phyloP scores from a whole-genome alignment of 2,113 vertebrate species.

The Tichodroma muraria region DNA sequence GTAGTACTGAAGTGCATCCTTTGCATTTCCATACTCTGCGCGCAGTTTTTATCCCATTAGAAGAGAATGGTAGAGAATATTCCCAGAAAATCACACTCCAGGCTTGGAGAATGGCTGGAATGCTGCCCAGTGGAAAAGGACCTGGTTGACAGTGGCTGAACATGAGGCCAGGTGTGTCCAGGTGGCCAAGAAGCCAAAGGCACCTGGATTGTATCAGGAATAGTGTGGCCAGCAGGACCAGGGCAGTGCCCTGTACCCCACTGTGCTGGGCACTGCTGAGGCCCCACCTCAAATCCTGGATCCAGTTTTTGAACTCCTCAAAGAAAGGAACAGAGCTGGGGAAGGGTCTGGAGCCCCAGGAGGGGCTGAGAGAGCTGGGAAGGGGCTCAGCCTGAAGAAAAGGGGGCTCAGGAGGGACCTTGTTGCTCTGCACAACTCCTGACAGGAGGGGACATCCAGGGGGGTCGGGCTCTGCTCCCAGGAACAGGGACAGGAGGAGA shows the following conservation, averaged over 20 bases:
- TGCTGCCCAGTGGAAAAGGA: background rate
- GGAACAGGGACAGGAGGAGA: background rate
- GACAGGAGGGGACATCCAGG: background rate
- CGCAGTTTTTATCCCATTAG: background rate
- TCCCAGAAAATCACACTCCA: background rate
- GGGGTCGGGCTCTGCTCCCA: background rate
- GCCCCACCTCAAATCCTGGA: background rate
- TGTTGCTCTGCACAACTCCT: background rate
- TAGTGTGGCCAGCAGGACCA: background rate
- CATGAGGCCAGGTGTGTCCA: background rate
- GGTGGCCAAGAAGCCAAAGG: background rate
- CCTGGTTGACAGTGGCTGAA: background rate
- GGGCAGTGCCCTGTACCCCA: background rate
- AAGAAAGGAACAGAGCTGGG: rapidly evolving
- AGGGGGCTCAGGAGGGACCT: background rate
- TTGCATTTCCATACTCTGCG: rapidly evolving
- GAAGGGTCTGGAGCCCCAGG: background rate
- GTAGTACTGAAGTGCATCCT: background rate
- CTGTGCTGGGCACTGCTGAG: background rate
- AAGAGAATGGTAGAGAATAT: background rate
- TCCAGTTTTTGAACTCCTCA: background rate
- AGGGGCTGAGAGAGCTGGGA: rapidly evolving
- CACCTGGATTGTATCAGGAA: background rate
- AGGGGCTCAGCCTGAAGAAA: background rate
- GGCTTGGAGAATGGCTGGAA: background rate